Conservation (phyloP, 2,113 vertebrate species). For the Oenanthe melanoleuca region DNA sequence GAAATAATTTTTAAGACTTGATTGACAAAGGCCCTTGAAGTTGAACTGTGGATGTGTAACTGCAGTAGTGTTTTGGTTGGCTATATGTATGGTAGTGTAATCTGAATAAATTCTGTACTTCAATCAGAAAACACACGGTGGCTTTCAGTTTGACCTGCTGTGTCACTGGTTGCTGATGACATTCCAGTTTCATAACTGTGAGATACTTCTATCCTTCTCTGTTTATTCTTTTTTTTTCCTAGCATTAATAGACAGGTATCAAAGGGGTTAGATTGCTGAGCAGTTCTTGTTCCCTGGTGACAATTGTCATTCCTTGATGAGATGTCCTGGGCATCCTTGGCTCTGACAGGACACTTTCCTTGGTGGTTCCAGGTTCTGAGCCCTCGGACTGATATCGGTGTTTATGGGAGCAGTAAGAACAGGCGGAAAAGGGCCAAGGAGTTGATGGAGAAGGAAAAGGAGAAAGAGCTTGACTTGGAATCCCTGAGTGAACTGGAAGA, state of each 20-base stretch:
- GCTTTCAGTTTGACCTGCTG: not conserved
- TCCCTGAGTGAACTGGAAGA: slow-evolving; percentile 92
- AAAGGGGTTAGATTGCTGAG: not conserved
- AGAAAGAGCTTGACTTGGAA: slow-evolving; percentile 90
- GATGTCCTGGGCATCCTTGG: not conserved
- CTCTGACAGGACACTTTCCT: not conserved
- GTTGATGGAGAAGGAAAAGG: slow-evolving; percentile 90
- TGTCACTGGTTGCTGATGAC: not conserved
- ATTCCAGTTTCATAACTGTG: rapidly evolving
- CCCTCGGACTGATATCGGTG: slow-evolving; percentile 91
- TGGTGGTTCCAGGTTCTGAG: slow-evolving; percentile 87
- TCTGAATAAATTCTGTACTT: not conserved
- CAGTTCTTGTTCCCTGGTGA: not conserved
- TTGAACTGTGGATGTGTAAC: not conserved
- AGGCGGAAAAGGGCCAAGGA: slow-evolving; percentile 92
- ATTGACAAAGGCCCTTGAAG: not conserved
- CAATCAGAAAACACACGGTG: not conserved
- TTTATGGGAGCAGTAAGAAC: slow-evolving; percentile 94
- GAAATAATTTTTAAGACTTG: not conserved
- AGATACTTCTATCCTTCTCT: not conserved
- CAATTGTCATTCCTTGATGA: not conserved
- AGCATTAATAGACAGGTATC: not conserved
- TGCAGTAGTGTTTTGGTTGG: not conserved
- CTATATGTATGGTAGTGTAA: not conserved
- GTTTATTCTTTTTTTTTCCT: not conserved